Evolutionary conservation across 2,113 vertebrate species (phyloP), one percentile per base, ranked within the genome.

Genomic region (Acinonyx jubatus): DNA sequence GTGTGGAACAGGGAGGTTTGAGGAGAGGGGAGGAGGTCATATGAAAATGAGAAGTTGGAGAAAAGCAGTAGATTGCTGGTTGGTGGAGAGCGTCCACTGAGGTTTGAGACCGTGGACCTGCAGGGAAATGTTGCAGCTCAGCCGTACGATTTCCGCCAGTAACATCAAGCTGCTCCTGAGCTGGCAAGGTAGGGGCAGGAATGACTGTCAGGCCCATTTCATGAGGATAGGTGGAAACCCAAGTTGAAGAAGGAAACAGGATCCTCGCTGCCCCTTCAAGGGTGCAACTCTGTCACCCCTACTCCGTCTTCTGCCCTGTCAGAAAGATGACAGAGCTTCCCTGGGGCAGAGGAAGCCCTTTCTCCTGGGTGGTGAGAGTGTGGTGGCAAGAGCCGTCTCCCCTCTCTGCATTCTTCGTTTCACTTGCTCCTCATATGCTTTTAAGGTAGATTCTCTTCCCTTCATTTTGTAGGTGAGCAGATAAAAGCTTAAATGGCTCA

Each of bases 401-500:
- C 52, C 57, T 61, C 0, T 29, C 0, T 19, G 38, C 10, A 11
- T 68, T 85, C 36, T 74, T 82, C 15, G 33, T 76, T 84, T 89
- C 29, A 4, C 45, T 89, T 61, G n/a, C 88, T 73, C 94, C 57
- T 94, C 15, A 2, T 48, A 71, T 11, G n/a, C 36, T 83, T 84
- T 65, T 61, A 36, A 89, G 55, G 61, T 55, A 41, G n/a, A 1
- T 9, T 84, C 18, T 94, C 13, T 87, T 82, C 6, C 14, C 25
- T 65, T 23, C 52, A 50, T 86, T 96, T 91, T 91, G 41, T 27
- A 94, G 19, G 15, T 86, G 14, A 84, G 79, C 57, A 88, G 61
- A 93, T 52, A 23, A 71, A 84, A 2, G 23, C 31, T 85, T n/a
- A 80, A 48, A 4, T 61, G 57, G 52, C 11, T 15, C 29, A 13